Percentiles rank a stretch among this genome's conserved stretches.
Evolutionary conservation across 2,888 invertebrate genomes (phyloP).

Genomic region (Yponomeuta malinellus): DNA sequence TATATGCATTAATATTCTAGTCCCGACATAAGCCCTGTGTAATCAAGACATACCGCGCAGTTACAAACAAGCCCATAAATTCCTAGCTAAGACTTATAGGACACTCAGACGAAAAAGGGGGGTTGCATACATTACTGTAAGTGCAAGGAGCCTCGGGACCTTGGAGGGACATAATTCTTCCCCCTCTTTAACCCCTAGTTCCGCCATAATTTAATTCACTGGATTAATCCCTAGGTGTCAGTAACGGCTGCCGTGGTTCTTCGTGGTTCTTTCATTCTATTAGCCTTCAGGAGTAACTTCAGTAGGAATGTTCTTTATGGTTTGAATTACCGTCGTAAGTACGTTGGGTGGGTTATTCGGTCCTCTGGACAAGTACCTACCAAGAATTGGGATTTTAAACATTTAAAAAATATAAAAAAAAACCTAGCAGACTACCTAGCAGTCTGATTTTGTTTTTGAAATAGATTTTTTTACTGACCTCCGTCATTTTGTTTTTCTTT

Average conservation of each 20-base stretch:
- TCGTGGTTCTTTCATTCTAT: background rate
- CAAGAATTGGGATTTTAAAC: too few relatives aligned
- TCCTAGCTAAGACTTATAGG: background rate
- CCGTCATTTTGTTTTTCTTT: too few relatives aligned
- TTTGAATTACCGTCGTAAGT: background rate
- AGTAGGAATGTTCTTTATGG: background rate
- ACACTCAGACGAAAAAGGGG: background rate
- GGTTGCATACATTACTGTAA: background rate
- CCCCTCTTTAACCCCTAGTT: constrained; percentile 18
- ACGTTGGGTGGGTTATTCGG: too few relatives aligned
- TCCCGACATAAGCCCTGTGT: background rate
- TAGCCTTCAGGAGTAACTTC: background rate
- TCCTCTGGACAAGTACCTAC: too few relatives aligned
- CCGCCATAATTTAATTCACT: constrained; percentile 23
- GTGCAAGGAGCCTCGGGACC: constrained; percentile 7
- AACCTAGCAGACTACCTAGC: too few relatives aligned
- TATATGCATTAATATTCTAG: too few relatives aligned
- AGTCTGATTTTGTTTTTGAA: too few relatives aligned
- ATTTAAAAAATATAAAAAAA: too few relatives aligned
- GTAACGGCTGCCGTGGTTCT: background rate
- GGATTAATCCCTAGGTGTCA: constrained; percentile 21
- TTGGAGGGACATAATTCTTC: constrained; percentile 19
- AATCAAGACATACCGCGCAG: background rate
- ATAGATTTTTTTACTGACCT: too few relatives aligned
- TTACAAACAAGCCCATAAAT: background rate